Conservation (phyloP, 2,113 vertebrate genomes). For the Peromyscus leucopus region DNA sequence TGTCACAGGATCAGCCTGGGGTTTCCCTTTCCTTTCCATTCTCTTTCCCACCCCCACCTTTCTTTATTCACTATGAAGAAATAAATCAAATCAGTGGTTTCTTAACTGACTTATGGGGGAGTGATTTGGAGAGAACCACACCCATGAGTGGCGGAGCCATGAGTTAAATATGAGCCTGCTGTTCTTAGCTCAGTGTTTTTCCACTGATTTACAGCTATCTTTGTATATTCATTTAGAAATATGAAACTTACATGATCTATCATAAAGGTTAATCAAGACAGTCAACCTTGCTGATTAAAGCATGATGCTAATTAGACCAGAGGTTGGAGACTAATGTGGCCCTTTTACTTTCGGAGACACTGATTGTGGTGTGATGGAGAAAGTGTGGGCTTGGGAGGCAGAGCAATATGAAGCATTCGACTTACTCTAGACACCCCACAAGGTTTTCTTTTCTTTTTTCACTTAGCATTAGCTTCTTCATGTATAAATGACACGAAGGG, state of each 20-base stretch:
- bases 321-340: slow-evolving; percentile 72
- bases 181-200: slow-evolving; percentile 69
- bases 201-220: slow-evolving; percentile 70
- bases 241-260: slow-evolving; percentile 81
- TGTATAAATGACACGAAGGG: not conserved
- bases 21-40: no score
- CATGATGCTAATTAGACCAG: slow-evolving; percentile 77
- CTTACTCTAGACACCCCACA: slow-evolving; percentile 50
- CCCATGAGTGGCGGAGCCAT: not conserved
- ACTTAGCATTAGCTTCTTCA: not conserved
- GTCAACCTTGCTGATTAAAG: slow-evolving; percentile 83
- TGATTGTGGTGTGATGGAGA: slow-evolving; percentile 79
- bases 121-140: slow-evolving; percentile 58
- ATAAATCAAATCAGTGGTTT: slow-evolving; percentile 46
- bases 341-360: slow-evolving; percentile 78
- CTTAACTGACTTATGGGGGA: not conserved
- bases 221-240: slow-evolving; percentile 80
- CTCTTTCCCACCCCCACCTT: not conserved
- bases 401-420: not conserved
- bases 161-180: slow-evolving; percentile 23
- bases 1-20: not conserved
- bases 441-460: not conserved
- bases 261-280: slow-evolving; percentile 83
- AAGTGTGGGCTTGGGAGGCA: slow-evolving; percentile 70
- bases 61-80: not conserved